phyloP scores from a whole-genome alignment of 2,797 vertebrate species.

The Scolopax bukidnonensis region DNA sequence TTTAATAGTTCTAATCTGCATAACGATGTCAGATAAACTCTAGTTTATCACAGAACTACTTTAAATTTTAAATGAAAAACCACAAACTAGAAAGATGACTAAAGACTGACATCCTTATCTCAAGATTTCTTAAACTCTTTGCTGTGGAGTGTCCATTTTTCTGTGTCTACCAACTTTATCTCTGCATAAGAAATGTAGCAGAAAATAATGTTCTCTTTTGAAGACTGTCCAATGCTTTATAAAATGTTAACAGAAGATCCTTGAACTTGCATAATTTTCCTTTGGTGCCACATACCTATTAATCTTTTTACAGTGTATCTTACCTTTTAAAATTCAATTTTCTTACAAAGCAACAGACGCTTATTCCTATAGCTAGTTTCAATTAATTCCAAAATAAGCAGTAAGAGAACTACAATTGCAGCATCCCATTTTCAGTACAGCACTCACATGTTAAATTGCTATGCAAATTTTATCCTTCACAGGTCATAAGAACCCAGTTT shows the following conservation, averaged over 20 bases:
- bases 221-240: not conserved
- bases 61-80: slow-evolving; percentile 16
- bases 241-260: slow-evolving; percentile 10
- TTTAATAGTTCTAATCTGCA: not conserved
- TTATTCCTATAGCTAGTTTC: not conserved
- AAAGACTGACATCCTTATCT: not conserved
- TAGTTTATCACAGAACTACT: not conserved
- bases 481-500: not conserved
- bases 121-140: not conserved
- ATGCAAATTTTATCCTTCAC: not conserved
- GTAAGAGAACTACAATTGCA: not conserved
- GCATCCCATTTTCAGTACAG: not conserved
- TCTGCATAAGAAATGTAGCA: not conserved
- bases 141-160: not conserved
- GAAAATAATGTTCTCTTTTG: not conserved
- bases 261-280: not conserved
- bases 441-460: not conserved
- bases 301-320: not conserved
- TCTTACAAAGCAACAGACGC: not conserved
- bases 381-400: not conserved
- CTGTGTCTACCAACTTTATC: not conserved
- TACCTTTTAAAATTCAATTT: not conserved
- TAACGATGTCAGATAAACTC: slow-evolving; percentile 13
- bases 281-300: not conserved
- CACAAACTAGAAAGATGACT: not conserved